Conservation (phyloP, 2,888 invertebrate species). For the Dasypolia templi region DNA sequence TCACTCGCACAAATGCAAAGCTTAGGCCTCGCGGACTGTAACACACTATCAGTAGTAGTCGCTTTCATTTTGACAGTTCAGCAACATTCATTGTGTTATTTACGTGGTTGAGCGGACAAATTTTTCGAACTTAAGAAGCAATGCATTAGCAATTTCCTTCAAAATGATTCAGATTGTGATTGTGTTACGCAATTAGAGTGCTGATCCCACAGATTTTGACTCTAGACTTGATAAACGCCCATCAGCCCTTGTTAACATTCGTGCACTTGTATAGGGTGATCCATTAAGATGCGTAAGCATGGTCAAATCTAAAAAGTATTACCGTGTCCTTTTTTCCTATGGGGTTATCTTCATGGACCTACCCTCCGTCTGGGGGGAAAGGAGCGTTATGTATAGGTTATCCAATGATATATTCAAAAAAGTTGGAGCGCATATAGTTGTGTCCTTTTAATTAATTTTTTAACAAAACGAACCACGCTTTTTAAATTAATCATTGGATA, state of each 20-base stretch:
- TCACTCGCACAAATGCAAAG: too few species aligned
- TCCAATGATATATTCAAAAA: too few species aligned
- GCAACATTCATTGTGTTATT: too few species aligned
- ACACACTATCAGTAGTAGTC: too few species aligned
- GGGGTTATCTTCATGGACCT: not conserved
- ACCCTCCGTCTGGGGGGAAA: not conserved
- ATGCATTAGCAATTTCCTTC: too few species aligned
- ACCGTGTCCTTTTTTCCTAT: not conserved
- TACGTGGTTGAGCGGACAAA: too few species aligned
- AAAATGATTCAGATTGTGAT: too few species aligned
- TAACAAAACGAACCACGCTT: not conserved
- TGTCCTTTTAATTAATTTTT: not conserved
- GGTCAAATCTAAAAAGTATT: not conserved
- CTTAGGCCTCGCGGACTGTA: too few species aligned
- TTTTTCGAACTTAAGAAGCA: too few species aligned
- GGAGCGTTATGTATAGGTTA: not conserved
- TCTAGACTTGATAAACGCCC: not conserved
- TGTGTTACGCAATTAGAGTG: too few species aligned
- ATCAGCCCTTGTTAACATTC: not conserved
- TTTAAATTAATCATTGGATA: not conserved
- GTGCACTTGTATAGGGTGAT: not conserved
- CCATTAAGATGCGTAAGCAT: not conserved
- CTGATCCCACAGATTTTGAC: not conserved
- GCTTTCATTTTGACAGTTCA: too few species aligned
- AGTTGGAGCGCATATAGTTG: not conserved